Evolutionary conservation across 2,888 invertebrate species (phyloP).

Genomic region (Amphipyra tragopoginis): DNA sequence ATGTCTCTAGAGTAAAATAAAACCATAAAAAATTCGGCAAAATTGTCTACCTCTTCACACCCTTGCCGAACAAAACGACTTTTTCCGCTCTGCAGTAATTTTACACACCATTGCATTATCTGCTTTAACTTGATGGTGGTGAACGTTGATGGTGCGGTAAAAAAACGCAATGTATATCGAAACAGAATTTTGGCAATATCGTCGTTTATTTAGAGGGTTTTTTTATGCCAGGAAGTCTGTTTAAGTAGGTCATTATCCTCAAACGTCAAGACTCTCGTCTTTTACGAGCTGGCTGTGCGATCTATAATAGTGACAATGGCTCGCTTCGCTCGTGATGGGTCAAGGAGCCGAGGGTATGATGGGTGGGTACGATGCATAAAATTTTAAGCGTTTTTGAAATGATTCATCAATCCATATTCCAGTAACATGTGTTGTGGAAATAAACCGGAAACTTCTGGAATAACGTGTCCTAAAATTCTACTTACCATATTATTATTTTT

Average conservation of each 20-base stretch:
- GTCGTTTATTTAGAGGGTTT: constrained; percentile 2
- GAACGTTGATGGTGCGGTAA: neutral
- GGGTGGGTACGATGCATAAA: too few relatives aligned
- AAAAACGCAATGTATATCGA: constrained; percentile 13
- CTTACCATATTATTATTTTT: too few relatives aligned
- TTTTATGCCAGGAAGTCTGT: constrained; percentile 24
- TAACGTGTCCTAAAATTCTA: too few relatives aligned
- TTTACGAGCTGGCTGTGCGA: constrained; percentile 6
- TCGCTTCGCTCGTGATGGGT: neutral
- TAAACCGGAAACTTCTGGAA: too few relatives aligned
- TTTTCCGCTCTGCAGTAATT: neutral
- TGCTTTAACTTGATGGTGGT: neutral
- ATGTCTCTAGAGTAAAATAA: constrained; percentile 42
- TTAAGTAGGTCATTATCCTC: constrained; percentile 28
- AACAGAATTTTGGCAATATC: neutral
- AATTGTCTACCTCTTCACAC: neutral
- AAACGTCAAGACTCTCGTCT: constrained; percentile 20
- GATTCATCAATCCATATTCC: too few relatives aligned
- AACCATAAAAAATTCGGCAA: constrained; percentile 37
- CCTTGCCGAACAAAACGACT: neutral
- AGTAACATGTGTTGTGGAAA: too few relatives aligned
- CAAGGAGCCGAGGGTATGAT: neutral
- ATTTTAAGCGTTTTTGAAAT: too few relatives aligned
- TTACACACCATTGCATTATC: neutral
- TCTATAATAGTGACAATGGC: neutral